Conservation (phyloP, 2,113 vertebrate species). For the Barnardius zonarius region DNA sequence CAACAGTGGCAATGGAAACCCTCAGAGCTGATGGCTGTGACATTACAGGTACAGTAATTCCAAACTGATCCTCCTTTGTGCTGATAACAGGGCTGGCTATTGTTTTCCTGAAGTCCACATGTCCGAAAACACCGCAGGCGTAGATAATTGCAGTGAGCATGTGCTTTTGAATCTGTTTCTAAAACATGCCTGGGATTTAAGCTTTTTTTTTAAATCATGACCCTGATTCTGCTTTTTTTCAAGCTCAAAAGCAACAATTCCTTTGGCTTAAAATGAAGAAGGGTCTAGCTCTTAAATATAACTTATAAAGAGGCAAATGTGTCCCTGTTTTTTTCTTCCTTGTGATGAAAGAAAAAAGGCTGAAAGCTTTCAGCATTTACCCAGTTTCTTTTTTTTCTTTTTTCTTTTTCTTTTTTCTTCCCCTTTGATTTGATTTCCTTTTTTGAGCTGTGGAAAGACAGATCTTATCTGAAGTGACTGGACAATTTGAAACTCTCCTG, state of each 20-base stretch:
- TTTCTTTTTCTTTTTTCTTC: not conserved
- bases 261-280: slow-evolving; percentile 1
- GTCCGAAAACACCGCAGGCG: slow-evolving; percentile 35
- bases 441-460: not conserved
- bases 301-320: not conserved
- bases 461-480: not conserved
- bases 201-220: slow-evolving; percentile 33
- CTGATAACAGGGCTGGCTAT: slow-evolving; percentile 56
- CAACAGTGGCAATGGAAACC: slow-evolving; percentile 4
- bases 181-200: slow-evolving; percentile 47
- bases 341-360: slow-evolving; percentile 1
- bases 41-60: slow-evolving; percentile 50
- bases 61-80: slow-evolving; percentile 68
- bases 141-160: slow-evolving; percentile 45
- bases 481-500: not conserved
- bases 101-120: slow-evolving; percentile 62
- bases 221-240: slow-evolving; percentile 42
- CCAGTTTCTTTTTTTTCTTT: not conserved
- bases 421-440: not conserved
- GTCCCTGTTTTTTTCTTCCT: not conserved
- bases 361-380: not conserved
- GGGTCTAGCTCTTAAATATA: not conserved
- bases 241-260: slow-evolving; percentile 24
- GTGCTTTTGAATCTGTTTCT: slow-evolving; percentile 56
- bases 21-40: slow-evolving; percentile 10